Percentiles rank a stretch among this genome's conserved stretches.
phyloP scores from a whole-genome alignment of 2,113 vertebrate genomes.

The Anas platyrhynchos region DNA sequence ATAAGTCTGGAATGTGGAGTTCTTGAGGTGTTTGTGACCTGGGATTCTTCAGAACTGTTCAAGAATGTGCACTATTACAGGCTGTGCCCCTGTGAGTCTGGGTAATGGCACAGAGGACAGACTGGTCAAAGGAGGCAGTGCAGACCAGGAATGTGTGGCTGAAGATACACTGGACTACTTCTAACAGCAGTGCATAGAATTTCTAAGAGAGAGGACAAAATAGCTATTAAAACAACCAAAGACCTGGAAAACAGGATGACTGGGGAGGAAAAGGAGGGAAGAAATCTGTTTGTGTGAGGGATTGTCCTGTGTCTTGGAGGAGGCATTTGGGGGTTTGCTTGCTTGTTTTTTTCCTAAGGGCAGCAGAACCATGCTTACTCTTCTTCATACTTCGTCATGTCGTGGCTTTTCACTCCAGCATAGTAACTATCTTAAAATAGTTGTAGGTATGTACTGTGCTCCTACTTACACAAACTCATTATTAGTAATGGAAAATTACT shows the following conservation, averaged over 20 bases:
- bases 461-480: neutral
- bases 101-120: neutral
- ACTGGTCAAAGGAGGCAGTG: neutral
- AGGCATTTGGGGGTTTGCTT: neutral
- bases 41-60: neutral
- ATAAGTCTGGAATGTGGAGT: neutral
- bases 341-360: neutral
- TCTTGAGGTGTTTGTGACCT: neutral
- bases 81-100: neutral
- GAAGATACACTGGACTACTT: neutral
- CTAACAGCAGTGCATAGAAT: neutral
- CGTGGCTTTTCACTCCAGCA: neutral
- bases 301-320: neutral
- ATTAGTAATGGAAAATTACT: neutral
- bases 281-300: accelerated
- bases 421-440: neutral
- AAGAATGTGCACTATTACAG: neutral
- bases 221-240: neutral
- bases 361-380: neutral
- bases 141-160: neutral
- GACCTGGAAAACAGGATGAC: neutral
- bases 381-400: accelerated
- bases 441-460: neutral
- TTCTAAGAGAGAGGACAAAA: neutral
- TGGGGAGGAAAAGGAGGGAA: neutral